phyloP scores from a whole-genome alignment of 2,113 vertebrate genomes.

The Cepphus grylle region DNA sequence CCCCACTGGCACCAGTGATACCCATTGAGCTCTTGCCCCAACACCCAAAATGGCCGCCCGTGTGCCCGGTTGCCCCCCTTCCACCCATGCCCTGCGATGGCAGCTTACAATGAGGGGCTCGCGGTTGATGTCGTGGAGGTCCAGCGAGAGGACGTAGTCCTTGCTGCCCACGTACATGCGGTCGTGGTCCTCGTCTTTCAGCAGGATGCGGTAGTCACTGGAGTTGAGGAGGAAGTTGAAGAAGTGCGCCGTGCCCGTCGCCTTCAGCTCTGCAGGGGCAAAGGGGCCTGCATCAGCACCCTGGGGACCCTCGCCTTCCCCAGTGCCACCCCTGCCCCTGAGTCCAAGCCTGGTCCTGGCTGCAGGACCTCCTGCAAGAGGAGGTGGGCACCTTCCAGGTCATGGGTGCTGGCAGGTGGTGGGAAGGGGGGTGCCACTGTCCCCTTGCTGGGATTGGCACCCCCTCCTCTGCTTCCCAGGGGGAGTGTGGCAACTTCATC shows the following conservation, averaged over 20 bases:
- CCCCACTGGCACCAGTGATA: neutral
- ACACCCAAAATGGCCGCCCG: fast-evolving
- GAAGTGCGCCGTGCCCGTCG: slow-evolving; percentile 92
- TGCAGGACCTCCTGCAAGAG: neutral
- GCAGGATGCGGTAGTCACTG: slow-evolving; percentile 93
- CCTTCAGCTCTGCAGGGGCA: slow-evolving; percentile 83
- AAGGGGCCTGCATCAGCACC: neutral
- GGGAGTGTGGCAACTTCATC: too few species aligned
- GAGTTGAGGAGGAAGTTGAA: slow-evolving; percentile 97
- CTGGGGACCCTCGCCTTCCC: fast-evolving
- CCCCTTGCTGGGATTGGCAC: too few species aligned
- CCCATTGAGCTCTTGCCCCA: fast-evolving
- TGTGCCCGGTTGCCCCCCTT: neutral
- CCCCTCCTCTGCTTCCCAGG: too few species aligned
- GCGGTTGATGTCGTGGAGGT: slow-evolving; percentile 98
- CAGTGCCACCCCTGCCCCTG: neutral
- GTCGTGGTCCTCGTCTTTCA: slow-evolving; percentile 98
- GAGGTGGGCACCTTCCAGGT: neutral
- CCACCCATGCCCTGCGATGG: fast-evolving
- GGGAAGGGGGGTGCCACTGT: too few species aligned
- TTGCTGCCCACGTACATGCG: slow-evolving; percentile 99
- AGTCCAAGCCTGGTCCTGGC: neutral
- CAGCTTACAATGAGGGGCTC: slow-evolving; percentile 94
- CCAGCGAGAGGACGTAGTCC: slow-evolving; percentile 94
- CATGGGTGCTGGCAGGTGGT: too few species aligned